Evolutionary conservation across 2,888 invertebrate genomes (phyloP), one percentile per base, ranked within the genome.

Genomic region (Acholoe squamosa): DNA sequence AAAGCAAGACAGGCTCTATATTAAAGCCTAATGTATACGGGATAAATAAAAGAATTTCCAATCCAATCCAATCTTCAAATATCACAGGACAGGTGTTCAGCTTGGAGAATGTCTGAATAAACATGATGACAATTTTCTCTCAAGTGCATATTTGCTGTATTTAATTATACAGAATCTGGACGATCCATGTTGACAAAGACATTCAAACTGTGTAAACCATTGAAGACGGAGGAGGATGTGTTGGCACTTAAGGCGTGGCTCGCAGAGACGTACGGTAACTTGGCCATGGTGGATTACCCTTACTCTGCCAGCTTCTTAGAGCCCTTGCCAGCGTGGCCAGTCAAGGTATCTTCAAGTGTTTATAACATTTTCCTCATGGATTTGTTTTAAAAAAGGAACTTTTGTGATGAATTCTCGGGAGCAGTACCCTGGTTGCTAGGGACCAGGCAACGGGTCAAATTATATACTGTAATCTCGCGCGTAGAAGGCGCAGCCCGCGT

Each of bases 251-350:
- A 90, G 56, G 28, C 14, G 22, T 90, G 90, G 90, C 31, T 90
- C 14, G 22, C 52, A 5, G 90, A 84, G n/a, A 80, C 90, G 5
- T 90, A 98, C 95, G 97, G 97, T 14, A 97, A 97, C 93, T 95
- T 99, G 92, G 99, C 98, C 0, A 99, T 99, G 99, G 97, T 98
- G 25, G 98, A 99, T 96, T 99, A 99, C 96, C 99, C 99, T 0
- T 99, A 99, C 95, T 96, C 97, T 0, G 97, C 98, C 0, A 97
- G 97, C 94, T 99, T 99, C 95, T 96, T 99, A 89, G 97, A 97
- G 86, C 95, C 96, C 28, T 94, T 99, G 34, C 99, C 99, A 0
- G 98, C 97, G 0, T 97, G 98, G 96, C 99, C 99, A 0, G 97
- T 99, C 90, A 96, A 96, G 94, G 97, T 97, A 94, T 52, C 56